Evolutionary conservation across 2,797 vertebrate genomes (phyloP).

Genomic region (Okamejei kenojei): DNA sequence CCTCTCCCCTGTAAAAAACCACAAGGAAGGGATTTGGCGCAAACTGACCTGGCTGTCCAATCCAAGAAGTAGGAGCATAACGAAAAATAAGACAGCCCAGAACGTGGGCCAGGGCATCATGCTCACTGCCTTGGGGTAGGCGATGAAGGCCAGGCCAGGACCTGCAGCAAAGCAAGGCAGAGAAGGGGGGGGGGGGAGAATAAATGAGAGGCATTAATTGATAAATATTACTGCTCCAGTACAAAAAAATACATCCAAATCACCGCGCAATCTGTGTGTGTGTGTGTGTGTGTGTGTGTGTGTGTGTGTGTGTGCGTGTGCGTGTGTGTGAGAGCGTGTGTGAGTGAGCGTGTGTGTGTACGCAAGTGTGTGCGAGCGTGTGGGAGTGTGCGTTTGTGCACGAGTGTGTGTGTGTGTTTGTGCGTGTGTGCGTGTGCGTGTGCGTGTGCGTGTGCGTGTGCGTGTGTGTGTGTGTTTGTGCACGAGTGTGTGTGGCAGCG

Average conservation of each 20-base stretch:
- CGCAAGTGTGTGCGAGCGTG: no score
- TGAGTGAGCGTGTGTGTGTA: background rate
- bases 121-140: conserved; percentile 96
- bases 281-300: background rate
- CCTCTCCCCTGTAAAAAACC: background rate
- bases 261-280: conserved; percentile 41
- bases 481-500: no score
- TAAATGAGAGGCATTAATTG: conserved; percentile 54
- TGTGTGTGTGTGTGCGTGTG: background rate
- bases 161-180: conserved; percentile 64
- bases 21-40: conserved; percentile 59
- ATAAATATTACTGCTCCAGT: background rate
- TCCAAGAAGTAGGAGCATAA: conserved; percentile 98
- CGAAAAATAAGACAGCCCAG: conserved; percentile 97
- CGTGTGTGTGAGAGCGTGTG: background rate
- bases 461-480: no score
- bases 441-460: no score
- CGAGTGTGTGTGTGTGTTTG: no score
- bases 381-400: no score
- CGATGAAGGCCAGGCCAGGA: conserved; percentile 96
- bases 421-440: no score
- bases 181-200: conserved; percentile 28
- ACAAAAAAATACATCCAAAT: background rate
- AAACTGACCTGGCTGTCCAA: conserved; percentile 93
- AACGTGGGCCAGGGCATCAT: conserved; percentile 98